Percentiles rank a stretch among this genome's conserved stretches.
Conservation (phyloP, 2,888 invertebrate genomes). For the Pyrrhosoma nymphula region DNA sequence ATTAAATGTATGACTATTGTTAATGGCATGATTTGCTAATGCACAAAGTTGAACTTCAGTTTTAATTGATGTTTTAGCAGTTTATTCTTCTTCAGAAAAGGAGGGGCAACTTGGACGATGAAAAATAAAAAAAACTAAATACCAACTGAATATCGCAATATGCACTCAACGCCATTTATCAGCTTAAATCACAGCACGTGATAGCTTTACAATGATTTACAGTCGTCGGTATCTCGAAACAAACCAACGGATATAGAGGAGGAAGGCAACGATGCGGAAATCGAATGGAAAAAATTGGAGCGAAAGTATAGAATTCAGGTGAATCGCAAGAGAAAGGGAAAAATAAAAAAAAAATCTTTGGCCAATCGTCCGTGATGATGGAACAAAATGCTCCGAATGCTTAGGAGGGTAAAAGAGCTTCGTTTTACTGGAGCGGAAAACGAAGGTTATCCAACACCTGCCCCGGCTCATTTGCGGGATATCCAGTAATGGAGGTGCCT, state of each 20-base stretch:
- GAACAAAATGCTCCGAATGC: constrained; percentile 10
- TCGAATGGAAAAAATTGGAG: background rate
- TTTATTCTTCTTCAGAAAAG: no score
- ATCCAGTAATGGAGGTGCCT: background rate
- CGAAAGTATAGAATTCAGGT: background rate
- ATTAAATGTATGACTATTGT: no score
- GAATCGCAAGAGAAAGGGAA: background rate
- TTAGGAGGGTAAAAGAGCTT: background rate
- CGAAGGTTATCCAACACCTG: constrained; percentile 22
- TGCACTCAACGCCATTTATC: background rate
- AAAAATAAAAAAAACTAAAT: background rate
- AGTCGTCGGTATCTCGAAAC: background rate
- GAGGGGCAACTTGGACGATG: no score
- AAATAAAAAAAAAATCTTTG: background rate
- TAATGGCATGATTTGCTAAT: no score
- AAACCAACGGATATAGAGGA: background rate
- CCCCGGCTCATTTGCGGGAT: background rate
- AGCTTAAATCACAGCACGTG: background rate
- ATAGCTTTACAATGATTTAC: constrained; percentile 29
- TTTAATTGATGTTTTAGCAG: no score
- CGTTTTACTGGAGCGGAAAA: constrained; percentile 5
- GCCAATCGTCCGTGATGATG: constrained; percentile 19
- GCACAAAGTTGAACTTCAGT: no score
- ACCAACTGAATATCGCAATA: background rate
- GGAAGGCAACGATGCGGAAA: background rate